Conservation (phyloP, 30 jellyfish, hydroid and myxozoan genomes). For the Aurelia sp. region DNA sequence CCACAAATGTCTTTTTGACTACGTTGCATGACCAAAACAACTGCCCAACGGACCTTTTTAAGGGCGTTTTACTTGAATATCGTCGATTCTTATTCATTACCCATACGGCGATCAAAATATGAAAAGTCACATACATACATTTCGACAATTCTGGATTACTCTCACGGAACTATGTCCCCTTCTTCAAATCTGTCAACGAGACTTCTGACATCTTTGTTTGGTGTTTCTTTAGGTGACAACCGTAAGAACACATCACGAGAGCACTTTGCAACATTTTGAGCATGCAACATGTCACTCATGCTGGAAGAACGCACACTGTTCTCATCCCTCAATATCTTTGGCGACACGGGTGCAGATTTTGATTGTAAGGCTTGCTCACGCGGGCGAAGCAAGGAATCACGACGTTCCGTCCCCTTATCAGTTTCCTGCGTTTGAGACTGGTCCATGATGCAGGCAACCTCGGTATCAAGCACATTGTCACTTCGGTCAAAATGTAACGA, state of each 20-base stretch:
- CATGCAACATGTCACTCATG: too few species aligned
- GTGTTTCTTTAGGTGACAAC: slow-evolving; percentile 20
- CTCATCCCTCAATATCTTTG: slow-evolving; percentile 1
- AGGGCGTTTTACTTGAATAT: too few species aligned
- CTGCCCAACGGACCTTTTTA: too few species aligned
- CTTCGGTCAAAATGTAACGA: neutral
- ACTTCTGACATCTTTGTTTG: slow-evolving; percentile 41
- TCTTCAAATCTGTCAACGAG: slow-evolving; percentile 65
- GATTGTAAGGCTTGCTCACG: neutral
- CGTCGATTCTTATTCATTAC: too few species aligned
- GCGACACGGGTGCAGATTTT: slow-evolving; percentile 23
- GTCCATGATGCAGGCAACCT: slow-evolving; percentile 9
- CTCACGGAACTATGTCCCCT: neutral
- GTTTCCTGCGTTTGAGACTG: neutral
- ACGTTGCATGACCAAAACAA: too few species aligned
- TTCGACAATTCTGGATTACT: too few species aligned
- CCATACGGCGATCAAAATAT: too few species aligned
- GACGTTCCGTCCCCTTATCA: neutral
- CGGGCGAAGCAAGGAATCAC: neutral
- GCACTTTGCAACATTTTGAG: too few species aligned
- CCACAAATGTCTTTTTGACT: too few species aligned
- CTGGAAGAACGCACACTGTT: too few species aligned
- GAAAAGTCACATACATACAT: too few species aligned
- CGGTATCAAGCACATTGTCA: slow-evolving; percentile 17
- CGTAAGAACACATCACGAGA: slow-evolving; percentile 12